Evolutionary conservation across 2,113 vertebrate genomes (phyloP).

Genomic region (Ochotona princeps): DNA sequence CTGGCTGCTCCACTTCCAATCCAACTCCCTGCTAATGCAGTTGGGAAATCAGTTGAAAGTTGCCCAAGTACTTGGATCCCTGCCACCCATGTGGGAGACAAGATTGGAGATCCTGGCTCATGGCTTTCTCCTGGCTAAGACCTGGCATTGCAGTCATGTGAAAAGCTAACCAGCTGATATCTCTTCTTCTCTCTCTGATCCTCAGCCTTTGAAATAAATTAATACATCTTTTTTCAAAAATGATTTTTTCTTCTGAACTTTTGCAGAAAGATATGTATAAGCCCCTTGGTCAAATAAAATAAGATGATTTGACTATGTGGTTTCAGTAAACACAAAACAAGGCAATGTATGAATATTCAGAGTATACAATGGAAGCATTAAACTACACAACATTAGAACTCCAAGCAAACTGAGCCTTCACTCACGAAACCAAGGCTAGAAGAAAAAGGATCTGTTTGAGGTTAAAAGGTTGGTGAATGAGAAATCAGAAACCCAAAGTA

Average conservation of each 20-base stretch:
- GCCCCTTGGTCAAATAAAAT: slow-evolving; percentile 10
- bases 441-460: not conserved
- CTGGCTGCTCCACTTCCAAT: no score
- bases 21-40: no score
- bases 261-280: slow-evolving; percentile 21
- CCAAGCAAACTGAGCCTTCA: slow-evolving; percentile 1
- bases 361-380: slow-evolving; percentile 52
- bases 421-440: slow-evolving; percentile 42
- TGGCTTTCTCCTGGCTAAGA: no score
- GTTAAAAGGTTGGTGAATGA: not conserved
- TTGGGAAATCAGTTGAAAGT: no score
- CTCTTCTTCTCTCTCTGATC: no score
- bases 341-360: not conserved
- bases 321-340: slow-evolving; percentile 38
- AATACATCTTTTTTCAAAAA: not conserved
- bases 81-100: no score
- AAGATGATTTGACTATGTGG: not conserved
- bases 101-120: no score
- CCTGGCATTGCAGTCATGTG: no score
- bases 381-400: not conserved
- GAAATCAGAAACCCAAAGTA: slow-evolving; percentile 39
- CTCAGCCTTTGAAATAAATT: no score
- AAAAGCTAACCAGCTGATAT: no score
- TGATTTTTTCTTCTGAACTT: slow-evolving; percentile 33
- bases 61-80: no score